Evolutionary conservation across 2,888 invertebrate species (phyloP).

Genomic region (Thumatha senex): DNA sequence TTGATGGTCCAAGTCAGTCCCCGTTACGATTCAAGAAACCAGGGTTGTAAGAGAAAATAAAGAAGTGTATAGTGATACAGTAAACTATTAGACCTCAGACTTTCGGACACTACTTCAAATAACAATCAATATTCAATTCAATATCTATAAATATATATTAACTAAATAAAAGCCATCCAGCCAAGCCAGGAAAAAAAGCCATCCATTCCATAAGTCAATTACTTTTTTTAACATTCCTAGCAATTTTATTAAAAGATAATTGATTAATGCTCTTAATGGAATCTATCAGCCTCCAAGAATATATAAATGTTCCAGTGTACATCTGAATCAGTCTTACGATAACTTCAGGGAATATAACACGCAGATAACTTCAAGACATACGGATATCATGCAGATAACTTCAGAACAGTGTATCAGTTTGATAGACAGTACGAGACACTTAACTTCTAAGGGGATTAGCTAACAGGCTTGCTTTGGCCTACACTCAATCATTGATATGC

Average conservation of each 20-base stretch:
- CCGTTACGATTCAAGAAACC: no score
- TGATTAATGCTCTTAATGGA: constrained; percentile 12
- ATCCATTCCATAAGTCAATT: constrained; percentile 8
- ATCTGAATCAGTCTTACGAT: no score
- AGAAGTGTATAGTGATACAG: no score
- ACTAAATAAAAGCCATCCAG: no score
- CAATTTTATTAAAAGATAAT: constrained; percentile 17
- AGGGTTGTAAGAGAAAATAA: neutral
- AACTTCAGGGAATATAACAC: no score
- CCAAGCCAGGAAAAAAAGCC: neutral
- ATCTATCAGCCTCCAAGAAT: neutral
- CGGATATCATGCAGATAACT: neutral
- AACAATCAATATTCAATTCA: constrained; percentile 2
- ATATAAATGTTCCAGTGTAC: neutral
- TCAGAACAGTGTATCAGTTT: neutral
- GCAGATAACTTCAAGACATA: no score
- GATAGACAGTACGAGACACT: neutral
- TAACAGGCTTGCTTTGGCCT: neutral
- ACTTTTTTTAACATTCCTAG: constrained; percentile 9
- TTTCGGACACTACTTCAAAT: neutral
- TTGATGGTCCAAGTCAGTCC: neutral
- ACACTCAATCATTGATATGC: neutral
- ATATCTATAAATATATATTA: constrained; percentile 3
- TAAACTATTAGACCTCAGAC: no score
- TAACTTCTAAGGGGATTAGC: neutral